Evolutionary conservation across 2,797 vertebrate genomes (phyloP).

Genomic region (Myripristis murdjan): DNA sequence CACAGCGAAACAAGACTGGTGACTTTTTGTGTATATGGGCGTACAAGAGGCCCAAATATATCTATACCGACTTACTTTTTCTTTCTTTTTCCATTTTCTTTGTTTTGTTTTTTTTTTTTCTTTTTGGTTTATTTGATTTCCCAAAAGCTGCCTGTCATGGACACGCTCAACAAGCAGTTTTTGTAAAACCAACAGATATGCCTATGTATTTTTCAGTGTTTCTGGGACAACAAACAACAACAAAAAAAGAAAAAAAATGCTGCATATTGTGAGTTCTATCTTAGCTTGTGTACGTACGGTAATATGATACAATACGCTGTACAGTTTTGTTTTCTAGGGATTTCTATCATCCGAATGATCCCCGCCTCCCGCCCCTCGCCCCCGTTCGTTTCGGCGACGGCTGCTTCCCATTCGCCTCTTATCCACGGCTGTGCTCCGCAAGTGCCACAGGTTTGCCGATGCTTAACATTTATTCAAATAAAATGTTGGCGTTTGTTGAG

Average conservation of each 20-base stretch:
- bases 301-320: constrained; percentile 79
- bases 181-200: constrained; percentile 75
- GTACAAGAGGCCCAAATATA: constrained; percentile 67
- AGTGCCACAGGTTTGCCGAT: not conserved
- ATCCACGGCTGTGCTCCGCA: constrained; percentile 17
- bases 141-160: constrained; percentile 73
- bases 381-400: constrained; percentile 13
- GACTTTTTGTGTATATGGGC: constrained; percentile 67
- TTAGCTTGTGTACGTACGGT: constrained; percentile 84
- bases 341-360: constrained; percentile 45
- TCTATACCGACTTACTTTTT: constrained; percentile 46
- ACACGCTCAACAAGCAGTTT: constrained; percentile 58
- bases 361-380: not conserved
- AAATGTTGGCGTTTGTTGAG: no score
- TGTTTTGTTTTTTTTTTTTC: constrained; percentile 1
- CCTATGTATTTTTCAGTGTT: constrained; percentile 79
- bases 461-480: not conserved
- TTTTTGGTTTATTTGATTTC: constrained; percentile 47
- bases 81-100: constrained; percentile 2
- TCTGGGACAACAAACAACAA: no score
- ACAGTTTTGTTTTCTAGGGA: constrained; percentile 71
- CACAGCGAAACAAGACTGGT: constrained; percentile 59
- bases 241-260: no score
- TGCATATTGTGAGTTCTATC: constrained; percentile 83
- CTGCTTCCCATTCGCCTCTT: constrained; percentile 45